Evolutionary conservation across 2,888 invertebrate species (phyloP).

Genomic region (Campoplex capitator): DNA sequence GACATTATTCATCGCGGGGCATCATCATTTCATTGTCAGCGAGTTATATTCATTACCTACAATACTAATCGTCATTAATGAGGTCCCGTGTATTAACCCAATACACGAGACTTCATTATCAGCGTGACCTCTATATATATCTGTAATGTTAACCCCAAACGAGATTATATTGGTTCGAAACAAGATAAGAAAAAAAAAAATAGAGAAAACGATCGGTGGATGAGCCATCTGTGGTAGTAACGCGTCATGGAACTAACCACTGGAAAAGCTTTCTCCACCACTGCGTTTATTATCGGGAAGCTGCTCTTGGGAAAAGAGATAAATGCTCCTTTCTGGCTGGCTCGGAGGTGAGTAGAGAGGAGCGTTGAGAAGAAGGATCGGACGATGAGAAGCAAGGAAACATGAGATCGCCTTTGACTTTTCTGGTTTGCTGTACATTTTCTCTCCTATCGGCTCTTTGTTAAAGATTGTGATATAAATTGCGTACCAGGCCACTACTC

Average conservation of each 20-base stretch:
- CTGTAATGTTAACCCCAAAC: not conserved
- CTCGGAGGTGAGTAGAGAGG: not conserved
- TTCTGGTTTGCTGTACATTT: constrained; percentile 7
- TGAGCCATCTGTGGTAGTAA: constrained; percentile 4
- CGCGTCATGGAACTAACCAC: constrained; percentile 22
- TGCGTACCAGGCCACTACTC: not conserved
- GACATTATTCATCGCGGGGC: too few relatives aligned
- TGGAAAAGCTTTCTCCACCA: constrained; percentile 40
- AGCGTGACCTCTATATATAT: not conserved
- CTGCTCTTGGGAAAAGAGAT: constrained; percentile 30
- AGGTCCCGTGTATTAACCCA: not conserved
- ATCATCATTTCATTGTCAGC: not conserved
- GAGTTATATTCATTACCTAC: not conserved
- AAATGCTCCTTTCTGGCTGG: constrained; percentile 30
- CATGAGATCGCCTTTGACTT: constrained; percentile 43
- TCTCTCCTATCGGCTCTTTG: not conserved
- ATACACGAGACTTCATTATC: not conserved
- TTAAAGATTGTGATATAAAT: constrained; percentile 17
- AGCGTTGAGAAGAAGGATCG: constrained; percentile 14
- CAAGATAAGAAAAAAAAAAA: not conserved
- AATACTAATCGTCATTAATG: not conserved
- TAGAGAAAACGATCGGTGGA: not conserved
- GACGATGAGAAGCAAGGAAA: constrained; percentile 51
- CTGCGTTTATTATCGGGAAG: constrained; percentile 51
- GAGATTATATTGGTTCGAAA: constrained; percentile 37